phyloP scores from a whole-genome alignment of 2,113 vertebrate genomes.

The Chunga burmeisteri region DNA sequence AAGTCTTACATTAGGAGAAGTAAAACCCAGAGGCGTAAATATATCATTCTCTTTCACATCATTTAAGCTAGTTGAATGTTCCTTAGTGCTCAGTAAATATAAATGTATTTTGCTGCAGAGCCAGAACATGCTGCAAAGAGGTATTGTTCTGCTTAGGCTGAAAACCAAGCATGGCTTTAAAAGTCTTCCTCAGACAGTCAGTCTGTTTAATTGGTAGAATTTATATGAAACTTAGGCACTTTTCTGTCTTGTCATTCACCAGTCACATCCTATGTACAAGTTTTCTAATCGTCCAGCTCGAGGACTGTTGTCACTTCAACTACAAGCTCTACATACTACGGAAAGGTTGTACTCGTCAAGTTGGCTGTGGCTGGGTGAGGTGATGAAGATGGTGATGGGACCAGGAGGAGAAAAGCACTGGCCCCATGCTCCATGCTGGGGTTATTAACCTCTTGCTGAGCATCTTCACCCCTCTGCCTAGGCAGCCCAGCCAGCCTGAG shows the following conservation, averaged over 20 bases:
- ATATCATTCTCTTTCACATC: background rate
- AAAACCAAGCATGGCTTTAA: background rate
- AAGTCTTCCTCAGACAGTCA: background rate
- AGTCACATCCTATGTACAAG: background rate
- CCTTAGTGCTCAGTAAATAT: background rate
- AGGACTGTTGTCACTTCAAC: background rate
- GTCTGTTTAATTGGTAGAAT: background rate
- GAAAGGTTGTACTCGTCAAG: background rate
- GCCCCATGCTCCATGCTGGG: background rate
- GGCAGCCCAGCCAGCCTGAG: background rate
- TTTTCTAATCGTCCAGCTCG: background rate
- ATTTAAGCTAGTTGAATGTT: background rate
- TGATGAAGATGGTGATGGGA: background rate
- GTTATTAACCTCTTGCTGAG: background rate
- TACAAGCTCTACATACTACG: rapidly evolving
- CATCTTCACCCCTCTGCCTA: rapidly evolving
- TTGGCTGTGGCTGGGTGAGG: background rate
- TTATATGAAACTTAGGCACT: background rate
- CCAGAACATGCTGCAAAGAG: background rate
- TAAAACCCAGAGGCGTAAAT: background rate
- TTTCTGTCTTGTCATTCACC: background rate
- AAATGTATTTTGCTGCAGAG: background rate
- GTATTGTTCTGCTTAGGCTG: background rate
- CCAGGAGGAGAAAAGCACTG: background rate
- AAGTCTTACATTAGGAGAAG: background rate